These are phyloP conservation scores for Meteorus colon DNA, from an alignment of 2,888 invertebrate genomes.

Conservation along the genomic window DNA sequence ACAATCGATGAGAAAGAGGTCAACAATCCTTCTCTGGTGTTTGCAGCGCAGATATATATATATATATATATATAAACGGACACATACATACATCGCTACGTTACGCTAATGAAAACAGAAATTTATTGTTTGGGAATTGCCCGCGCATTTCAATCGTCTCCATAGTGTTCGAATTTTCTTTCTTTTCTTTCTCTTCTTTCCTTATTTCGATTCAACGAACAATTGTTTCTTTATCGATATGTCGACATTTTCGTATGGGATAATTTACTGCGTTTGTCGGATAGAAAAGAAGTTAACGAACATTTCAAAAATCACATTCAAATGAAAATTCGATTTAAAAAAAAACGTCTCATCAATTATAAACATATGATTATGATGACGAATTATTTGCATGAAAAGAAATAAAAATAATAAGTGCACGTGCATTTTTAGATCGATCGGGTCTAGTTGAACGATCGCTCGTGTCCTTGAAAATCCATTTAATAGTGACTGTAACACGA, in stretches of 20 bases:
- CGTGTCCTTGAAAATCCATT: constrained; percentile 56
- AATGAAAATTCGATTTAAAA: no score
- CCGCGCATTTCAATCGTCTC: constrained; percentile 4
- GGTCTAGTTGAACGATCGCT: constrained; percentile 57
- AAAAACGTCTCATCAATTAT: no score
- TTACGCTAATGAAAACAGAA: neutral
- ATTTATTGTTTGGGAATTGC: neutral
- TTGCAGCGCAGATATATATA: neutral
- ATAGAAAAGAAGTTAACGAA: no score
- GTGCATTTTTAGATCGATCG: constrained; percentile 6
- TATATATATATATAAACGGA: no score
- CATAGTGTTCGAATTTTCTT: constrained; percentile 7
- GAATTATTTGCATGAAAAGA: no score
- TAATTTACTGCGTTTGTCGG: neutral
- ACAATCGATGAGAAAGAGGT: constrained; percentile 26
- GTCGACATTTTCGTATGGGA: neutral
- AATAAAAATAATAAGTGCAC: neutral
- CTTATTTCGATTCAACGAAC: neutral
- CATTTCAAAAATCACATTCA: no score
- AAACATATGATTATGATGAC: no score
- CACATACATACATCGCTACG: neutral
- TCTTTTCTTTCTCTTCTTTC: neutral
- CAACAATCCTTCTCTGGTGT: constrained; percentile 5
- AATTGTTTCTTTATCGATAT: neutral
- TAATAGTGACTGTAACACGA: constrained; percentile 17